Evolutionary conservation across 2,797 vertebrate species (phyloP).

Genomic region (Semotilus atromaculatus): DNA sequence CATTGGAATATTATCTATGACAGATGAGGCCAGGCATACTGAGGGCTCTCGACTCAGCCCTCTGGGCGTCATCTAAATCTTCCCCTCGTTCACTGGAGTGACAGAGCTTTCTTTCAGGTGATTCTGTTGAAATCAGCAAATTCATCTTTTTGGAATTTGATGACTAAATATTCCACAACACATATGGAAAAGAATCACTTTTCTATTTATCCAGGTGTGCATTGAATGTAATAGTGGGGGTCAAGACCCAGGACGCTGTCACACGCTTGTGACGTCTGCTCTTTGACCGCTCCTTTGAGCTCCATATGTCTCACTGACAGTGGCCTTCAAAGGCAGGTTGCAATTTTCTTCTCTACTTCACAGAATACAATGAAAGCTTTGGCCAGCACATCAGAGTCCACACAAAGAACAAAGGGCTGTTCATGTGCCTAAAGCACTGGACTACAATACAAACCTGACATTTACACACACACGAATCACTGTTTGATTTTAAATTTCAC

Average conservation of each 20-base stretch:
- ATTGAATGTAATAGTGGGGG: not conserved
- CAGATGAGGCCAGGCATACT: constrained; percentile 16
- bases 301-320: constrained; percentile 56
- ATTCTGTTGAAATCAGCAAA: not conserved
- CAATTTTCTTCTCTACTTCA: constrained; percentile 50
- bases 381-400: constrained; percentile 32
- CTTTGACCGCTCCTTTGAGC: constrained; percentile 54
- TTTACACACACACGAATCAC: constrained; percentile 24
- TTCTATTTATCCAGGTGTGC: constrained; percentile 33
- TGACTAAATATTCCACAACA: not conserved
- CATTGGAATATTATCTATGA: constrained; percentile 19
- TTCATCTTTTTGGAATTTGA: not conserved
- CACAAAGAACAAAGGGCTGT: constrained; percentile 64
- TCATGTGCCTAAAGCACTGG: constrained; percentile 47
- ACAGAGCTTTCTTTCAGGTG: not conserved
- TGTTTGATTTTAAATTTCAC: constrained; percentile 26
- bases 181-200: constrained; percentile 7
- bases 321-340: constrained; percentile 62
- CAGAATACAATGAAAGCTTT: constrained; percentile 58
- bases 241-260: constrained; percentile 16
- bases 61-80: not conserved
- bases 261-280: constrained; percentile 49
- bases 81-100: not conserved
- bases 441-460: constrained; percentile 45
- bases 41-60: not conserved